Conservation (phyloP, 2,797 vertebrate genomes). For the Nyctalus aviator region DNA sequence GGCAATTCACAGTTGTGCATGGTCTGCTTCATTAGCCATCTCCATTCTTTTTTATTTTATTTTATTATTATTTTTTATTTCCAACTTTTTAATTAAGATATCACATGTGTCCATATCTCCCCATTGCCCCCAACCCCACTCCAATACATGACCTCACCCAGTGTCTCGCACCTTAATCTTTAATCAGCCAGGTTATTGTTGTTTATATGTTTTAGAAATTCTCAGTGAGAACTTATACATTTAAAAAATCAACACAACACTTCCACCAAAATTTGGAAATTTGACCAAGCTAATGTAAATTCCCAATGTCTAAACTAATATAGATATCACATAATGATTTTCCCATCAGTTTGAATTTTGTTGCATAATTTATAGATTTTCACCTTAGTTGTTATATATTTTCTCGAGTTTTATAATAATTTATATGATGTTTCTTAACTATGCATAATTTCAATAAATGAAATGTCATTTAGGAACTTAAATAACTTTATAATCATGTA, state of each 20-base stretch:
- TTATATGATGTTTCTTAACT: background rate
- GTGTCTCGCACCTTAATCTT: background rate
- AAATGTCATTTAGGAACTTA: background rate
- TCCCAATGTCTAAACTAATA: background rate
- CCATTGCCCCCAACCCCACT: no score
- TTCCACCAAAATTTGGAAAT: background rate
- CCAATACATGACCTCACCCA: no score
- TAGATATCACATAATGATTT: background rate
- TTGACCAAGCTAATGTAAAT: background rate
- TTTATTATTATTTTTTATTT: no score
- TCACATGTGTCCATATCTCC: no score
- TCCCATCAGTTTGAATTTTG: background rate
- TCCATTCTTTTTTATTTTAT: background rate
- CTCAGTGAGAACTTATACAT: background rate
- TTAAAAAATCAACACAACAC: background rate
- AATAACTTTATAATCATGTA: background rate
- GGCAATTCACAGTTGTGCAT: background rate
- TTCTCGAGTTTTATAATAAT: slow-evolving; percentile 8
- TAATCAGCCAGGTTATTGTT: background rate
- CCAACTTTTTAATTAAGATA: no score
- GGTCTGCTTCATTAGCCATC: background rate
- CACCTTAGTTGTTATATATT: background rate
- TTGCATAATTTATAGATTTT: background rate
- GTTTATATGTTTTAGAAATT: background rate
- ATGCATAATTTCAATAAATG: background rate